Evolutionary conservation across 2,113 vertebrate genomes (phyloP), one percentile per base, ranked within the genome.

Genomic region (Turnix velox): DNA sequence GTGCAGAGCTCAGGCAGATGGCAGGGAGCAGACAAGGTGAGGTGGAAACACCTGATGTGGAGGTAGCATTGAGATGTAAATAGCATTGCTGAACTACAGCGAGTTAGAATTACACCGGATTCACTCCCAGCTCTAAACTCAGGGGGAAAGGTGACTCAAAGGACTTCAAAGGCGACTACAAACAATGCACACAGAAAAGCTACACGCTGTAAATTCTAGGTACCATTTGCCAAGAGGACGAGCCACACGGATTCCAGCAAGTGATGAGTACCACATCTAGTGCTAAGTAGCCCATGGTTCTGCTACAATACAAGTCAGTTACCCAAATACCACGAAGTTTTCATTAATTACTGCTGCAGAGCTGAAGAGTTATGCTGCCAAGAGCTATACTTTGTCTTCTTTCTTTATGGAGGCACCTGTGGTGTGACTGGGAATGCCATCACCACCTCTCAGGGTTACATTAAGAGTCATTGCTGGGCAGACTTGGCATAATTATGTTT

Each of bases 31-130:
- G 71, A 87, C 81, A 9, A 0, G 23, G 9, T 25, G 28, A 87
- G 52, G 37, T 49, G 11, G 45, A 94, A 94, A 82, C 14, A 25
- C n/a, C 40, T 78, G 66, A 54, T 84, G 14, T 30, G 82, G 23
- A 68, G 59, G 75, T 3, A 61, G 45, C 45, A 80, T 37, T 82
- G 78, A 89, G 84, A 87, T 57, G 33, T 75, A 87, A 94, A 90
- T 62, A 76, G 69, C 52, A 73, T 9, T 7, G 3, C 75, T 85
- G 76, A 88, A 66, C 35, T 69, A 45, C 9, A 66, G 37, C 17
- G 54, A 82, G 37, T 54, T 79, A 65, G 43, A 85, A 88, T 88
- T 81, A 51, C 23, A 39, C 3, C 68, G 85, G 66, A 85, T 76
- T 80, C 33, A 76, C 85, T 90, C 72, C 54, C 81, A 76, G 69